These are phyloP conservation scores for Halcyon leucocephala DNA, from an alignment of 2,797 vertebrate species.

Conservation along the genomic window DNA sequence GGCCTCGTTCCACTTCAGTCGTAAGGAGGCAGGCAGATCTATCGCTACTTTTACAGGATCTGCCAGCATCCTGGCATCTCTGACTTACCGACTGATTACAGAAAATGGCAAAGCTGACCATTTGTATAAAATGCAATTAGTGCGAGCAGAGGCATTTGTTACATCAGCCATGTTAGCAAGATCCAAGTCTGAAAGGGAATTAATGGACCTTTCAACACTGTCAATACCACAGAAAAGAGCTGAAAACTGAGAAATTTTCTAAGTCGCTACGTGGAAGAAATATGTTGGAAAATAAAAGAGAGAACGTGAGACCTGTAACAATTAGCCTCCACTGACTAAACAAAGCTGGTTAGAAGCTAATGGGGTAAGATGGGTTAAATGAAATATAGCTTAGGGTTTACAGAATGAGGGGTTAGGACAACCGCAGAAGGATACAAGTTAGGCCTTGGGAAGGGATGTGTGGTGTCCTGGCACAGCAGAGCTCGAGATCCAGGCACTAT, in stretches of 20 bases:
- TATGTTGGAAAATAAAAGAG: not conserved
- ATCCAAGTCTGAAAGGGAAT: not conserved
- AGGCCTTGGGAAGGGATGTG: not conserved
- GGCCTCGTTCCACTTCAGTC: not conserved
- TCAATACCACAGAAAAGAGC: not conserved
- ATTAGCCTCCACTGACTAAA: not conserved
- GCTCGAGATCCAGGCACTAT: not conserved
- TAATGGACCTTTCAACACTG: not conserved
- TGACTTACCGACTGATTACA: slow-evolving; percentile 19
- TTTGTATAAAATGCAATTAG: slow-evolving; percentile 35
- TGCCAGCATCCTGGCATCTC: not conserved
- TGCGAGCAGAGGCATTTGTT: not conserved
- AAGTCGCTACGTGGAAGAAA: not conserved
- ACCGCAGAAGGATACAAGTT: not conserved
- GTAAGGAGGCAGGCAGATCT: not conserved
- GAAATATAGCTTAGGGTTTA: not conserved
- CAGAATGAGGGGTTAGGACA: not conserved
- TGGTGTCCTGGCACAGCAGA: not conserved
- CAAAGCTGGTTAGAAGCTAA: not conserved
- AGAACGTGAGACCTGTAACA: not conserved
- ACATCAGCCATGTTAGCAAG: not conserved
- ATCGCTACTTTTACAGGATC: not conserved
- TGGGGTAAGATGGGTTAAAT: not conserved
- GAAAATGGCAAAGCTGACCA: not conserved
- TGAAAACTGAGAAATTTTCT: not conserved